phyloP scores from a whole-genome alignment of 2,888 invertebrate genomes.

The Hemistola chrysoprasaria region DNA sequence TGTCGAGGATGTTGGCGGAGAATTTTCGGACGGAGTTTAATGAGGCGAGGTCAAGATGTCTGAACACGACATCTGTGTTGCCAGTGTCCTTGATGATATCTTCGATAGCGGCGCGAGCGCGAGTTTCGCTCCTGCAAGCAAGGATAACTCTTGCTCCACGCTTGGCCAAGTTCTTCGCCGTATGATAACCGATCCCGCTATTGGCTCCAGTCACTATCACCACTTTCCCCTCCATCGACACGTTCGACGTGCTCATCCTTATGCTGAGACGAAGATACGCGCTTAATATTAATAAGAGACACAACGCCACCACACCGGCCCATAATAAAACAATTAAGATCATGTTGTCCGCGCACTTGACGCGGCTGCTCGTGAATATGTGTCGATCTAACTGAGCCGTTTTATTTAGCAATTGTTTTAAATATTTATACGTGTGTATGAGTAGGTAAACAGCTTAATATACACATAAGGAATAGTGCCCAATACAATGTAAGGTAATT shows the following conservation, averaged over 20 bases:
- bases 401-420: too few species aligned
- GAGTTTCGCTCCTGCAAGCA: constrained; percentile 88
- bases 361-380: too few species aligned
- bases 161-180: constrained; percentile 85
- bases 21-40: constrained; percentile 80
- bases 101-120: constrained; percentile 78
- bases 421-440: too few species aligned
- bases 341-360: too few species aligned
- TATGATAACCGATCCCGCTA: constrained; percentile 89
- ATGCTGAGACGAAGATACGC: constrained; percentile 9
- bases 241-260: constrained; percentile 13
- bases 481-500: too few species aligned
- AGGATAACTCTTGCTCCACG: constrained; percentile 89
- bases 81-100: constrained; percentile 34
- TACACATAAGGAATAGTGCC: too few species aligned
- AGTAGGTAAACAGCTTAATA: too few species aligned
- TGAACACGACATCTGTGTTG: constrained; percentile 47
- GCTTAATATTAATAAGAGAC: not conserved
- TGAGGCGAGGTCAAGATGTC: constrained; percentile 70
- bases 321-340: not conserved
- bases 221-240: constrained; percentile 86
- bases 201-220: constrained; percentile 92
- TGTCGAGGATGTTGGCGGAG: constrained; percentile 74
- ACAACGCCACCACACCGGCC: not conserved
- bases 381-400: too few species aligned